These are phyloP conservation scores for Chrysoperla carnea DNA, from an alignment of 1,140 invertebrate genomes.

Conservation along the genomic window DNA sequence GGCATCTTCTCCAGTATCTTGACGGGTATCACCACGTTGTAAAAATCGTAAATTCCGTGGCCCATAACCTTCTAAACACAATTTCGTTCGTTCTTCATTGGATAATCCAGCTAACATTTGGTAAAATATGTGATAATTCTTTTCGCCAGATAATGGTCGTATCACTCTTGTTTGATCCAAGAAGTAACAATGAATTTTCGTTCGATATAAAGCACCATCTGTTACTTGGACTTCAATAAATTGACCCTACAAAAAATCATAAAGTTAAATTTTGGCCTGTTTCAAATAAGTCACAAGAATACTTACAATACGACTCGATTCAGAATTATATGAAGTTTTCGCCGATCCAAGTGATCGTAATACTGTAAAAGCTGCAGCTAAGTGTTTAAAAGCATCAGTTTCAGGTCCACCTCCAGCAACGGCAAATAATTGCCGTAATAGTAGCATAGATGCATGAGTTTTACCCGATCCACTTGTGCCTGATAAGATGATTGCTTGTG, in stretches of 20 bases:
- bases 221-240: slow-evolving; percentile 94
- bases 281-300: neutral
- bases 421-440: slow-evolving; percentile 79
- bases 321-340: slow-evolving; percentile 74
- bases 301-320: slow-evolving; percentile 81
- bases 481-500: slow-evolving; percentile 83
- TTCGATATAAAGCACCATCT: slow-evolving; percentile 85
- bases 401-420: slow-evolving; percentile 84
- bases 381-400: slow-evolving; percentile 91
- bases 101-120: slow-evolving; percentile 85
- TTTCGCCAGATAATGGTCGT: slow-evolving; percentile 64
- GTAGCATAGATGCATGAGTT: slow-evolving; percentile 81
- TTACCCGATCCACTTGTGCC: slow-evolving; percentile 89
- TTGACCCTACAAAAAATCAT: slow-evolving; percentile 50
- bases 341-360: slow-evolving; percentile 79
- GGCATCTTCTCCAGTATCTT: slow-evolving; percentile 62
- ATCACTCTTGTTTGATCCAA: slow-evolving; percentile 85
- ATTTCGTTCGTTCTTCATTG: slow-evolving; percentile 66
- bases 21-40: slow-evolving; percentile 51
- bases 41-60: slow-evolving; percentile 65
- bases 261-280: neutral
- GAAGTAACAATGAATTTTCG: slow-evolving; percentile 93
- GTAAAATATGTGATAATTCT: slow-evolving; percentile 96
- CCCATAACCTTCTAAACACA: slow-evolving; percentile 71
- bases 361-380: slow-evolving; percentile 87